Evolutionary conservation across 2,797 vertebrate genomes (phyloP), one percentile per base, ranked within the genome.

Genomic region (Micromesistius poutassou): DNA sequence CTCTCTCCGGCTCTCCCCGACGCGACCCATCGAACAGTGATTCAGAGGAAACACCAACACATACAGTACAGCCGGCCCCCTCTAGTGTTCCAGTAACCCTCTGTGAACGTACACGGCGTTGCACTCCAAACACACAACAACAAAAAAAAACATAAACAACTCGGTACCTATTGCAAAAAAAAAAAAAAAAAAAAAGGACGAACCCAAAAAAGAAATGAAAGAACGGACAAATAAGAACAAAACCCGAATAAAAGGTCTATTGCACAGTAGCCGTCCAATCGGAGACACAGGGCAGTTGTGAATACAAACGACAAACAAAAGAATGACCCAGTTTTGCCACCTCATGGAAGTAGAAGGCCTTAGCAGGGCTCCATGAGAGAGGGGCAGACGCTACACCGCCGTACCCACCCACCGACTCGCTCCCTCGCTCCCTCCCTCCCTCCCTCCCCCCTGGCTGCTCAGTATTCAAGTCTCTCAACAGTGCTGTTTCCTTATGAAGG

Each of bases 261-360:
- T 92, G 91, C 90, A 92, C 91, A 81, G 85, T 78, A 86, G 88
- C 85, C 25, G 84, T 86, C 82, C 70, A 78, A 84, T 78, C 82
- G 82, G 83, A 88, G 79, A 68, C 77, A 78, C 71, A 84, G 90
- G 86, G 90, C 88, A 35, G 87, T 79, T 73, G 80, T 84, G 84
- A 85, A 84, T 87, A 81, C 66, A 13, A 85, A 87, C 87, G 77
- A 75, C 76, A 79, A 89, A 84, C 77, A n/a, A 73, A 73, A 22
- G n/a, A 88, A 40, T 83, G 81, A 87, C 84, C 85, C 25, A 13
- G 81, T 83, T 82, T 85, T 79, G 76, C 75, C 75, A 75, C 81
- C 79, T 82, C 79, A 66, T 86, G 74, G 74, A 73, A 79, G 82
- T 83, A 77, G 86, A 89, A 89, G 90, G 91, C 86, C 8, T 78